Conservation (phyloP, 1,140 invertebrate genomes). For the Globodera ellingtonae region DNA sequence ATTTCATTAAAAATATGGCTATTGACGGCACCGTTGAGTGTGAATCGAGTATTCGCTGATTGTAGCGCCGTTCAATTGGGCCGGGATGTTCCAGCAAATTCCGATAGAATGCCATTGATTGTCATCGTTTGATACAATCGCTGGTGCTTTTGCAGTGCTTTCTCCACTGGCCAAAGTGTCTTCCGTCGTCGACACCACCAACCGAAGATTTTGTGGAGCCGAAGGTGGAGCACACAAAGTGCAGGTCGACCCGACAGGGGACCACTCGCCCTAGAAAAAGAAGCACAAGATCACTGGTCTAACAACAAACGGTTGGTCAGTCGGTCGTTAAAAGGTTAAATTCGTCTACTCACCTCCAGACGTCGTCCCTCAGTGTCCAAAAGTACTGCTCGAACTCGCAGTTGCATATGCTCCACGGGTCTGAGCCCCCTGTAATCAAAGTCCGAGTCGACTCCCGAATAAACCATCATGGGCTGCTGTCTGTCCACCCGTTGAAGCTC, state of each 20-base stretch:
- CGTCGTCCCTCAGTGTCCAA: conserved; percentile 53
- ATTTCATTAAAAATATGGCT: background rate
- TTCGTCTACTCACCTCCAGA: conserved; percentile 31
- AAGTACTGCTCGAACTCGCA: conserved; percentile 54
- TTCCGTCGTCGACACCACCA: conserved; percentile 21
- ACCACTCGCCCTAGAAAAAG: conserved; percentile 50
- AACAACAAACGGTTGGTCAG: background rate
- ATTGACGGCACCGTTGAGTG: conserved; percentile 22
- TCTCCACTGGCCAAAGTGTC: background rate
- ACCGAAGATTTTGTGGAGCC: conserved; percentile 44
- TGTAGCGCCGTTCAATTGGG: conserved; percentile 50
- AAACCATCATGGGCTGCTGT: conserved; percentile 55
- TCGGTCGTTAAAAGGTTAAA: background rate
- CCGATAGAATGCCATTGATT: conserved; percentile 20
- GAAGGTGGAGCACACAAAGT: conserved; percentile 44
- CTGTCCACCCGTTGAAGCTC: conserved; percentile 58
- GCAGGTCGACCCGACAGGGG: conserved; percentile 53
- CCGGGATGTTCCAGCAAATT: conserved; percentile 51
- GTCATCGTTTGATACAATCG: background rate
- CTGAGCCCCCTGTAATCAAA: conserved; percentile 43
- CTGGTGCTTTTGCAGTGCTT: conserved; percentile 7
- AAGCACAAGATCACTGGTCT: background rate
- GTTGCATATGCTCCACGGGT: conserved; percentile 58
- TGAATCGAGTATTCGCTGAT: conserved; percentile 48
- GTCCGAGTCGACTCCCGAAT: conserved; percentile 50